Conservation (phyloP, 1,140 invertebrate genomes). For the Tetramorium alpestre region DNA sequence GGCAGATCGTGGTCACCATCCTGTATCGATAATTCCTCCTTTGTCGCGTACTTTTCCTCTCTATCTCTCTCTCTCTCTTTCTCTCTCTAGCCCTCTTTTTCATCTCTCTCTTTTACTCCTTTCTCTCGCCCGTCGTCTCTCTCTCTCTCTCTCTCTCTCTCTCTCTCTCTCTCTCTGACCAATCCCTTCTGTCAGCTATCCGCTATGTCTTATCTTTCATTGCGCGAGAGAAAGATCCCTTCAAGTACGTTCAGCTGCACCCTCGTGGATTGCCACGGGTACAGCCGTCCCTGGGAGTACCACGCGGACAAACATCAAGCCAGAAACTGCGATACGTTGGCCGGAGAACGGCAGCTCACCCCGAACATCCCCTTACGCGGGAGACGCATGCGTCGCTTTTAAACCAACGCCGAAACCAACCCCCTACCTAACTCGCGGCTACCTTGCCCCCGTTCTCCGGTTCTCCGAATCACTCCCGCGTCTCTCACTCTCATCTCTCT, state of each 20-base stretch:
- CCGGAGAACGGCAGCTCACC: constrained; percentile 79
- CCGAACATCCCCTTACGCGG: constrained; percentile 77
- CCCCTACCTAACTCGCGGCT: constrained; percentile 64
- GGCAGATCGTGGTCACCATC: constrained; percentile 56
- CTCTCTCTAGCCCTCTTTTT: not conserved
- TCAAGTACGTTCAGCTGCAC: not conserved
- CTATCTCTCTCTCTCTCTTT: not conserved
- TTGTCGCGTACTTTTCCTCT: not conserved
- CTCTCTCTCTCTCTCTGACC: not conserved
- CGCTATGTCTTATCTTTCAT: not conserved
- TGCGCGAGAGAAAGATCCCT: constrained; percentile 15
- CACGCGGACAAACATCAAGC: constrained; percentile 85
- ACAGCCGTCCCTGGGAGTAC: constrained; percentile 77
- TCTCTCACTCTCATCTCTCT: not conserved
- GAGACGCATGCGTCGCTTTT: constrained; percentile 84
- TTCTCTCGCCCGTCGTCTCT: not conserved
- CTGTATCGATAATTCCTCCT: constrained; percentile 45
- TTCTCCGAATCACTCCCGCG: constrained; percentile 7
- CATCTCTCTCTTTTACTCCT: not conserved
- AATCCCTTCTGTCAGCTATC: not conserved
- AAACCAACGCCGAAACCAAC: constrained; percentile 81
- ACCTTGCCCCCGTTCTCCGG: constrained; percentile 47
- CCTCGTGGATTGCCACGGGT: constrained; percentile 74
- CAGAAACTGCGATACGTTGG: constrained; percentile 85
- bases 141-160: constrained; percentile 1